Conservation (phyloP, 1,140 invertebrate species). For the Drosophila tropicalis region DNA sequence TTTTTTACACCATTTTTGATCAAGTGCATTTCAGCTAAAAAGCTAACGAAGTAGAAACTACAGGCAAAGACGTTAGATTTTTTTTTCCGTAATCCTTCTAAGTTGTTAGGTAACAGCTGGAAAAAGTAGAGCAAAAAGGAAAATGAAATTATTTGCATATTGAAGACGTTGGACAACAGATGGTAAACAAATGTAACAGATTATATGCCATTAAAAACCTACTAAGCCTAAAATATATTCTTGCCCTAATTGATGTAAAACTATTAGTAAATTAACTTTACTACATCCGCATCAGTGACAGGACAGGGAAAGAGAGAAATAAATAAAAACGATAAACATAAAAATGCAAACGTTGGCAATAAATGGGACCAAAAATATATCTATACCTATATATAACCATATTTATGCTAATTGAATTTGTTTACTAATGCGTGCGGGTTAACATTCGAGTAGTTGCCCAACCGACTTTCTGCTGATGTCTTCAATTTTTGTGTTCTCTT, state of each 20-base stretch:
- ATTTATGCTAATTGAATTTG: conserved; percentile 79
- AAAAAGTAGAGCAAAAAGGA: neutral
- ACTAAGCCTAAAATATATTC: conserved; percentile 44
- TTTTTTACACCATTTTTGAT: conserved; percentile 68
- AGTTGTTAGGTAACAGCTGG: neutral
- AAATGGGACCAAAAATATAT: conserved; percentile 55
- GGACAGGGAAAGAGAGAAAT: conserved; percentile 30
- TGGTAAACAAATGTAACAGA: conserved; percentile 25
- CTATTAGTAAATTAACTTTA: conserved; percentile 78
- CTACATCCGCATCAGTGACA: conserved; percentile 53
- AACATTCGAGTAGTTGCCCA: conserved; percentile 31
- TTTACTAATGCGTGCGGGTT: conserved; percentile 75
- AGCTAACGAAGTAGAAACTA: conserved; percentile 72
- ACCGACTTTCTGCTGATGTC: conserved; percentile 65
- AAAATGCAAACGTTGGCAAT: conserved; percentile 78
- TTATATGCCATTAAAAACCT: conserved; percentile 3
- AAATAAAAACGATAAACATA: conserved; percentile 69
- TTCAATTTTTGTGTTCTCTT: conserved; percentile 64
- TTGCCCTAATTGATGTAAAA: conserved; percentile 69
- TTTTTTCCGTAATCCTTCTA: neutral
- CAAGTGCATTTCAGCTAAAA: conserved; percentile 67
- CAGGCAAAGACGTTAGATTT: conserved; percentile 32
- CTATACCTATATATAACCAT: conserved; percentile 49
- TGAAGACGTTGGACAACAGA: neutral
- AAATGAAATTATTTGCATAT: neutral